These are phyloP conservation scores for Varanus salvator DNA, from an alignment of 2,113 vertebrate species.

Conservation along the genomic window DNA sequence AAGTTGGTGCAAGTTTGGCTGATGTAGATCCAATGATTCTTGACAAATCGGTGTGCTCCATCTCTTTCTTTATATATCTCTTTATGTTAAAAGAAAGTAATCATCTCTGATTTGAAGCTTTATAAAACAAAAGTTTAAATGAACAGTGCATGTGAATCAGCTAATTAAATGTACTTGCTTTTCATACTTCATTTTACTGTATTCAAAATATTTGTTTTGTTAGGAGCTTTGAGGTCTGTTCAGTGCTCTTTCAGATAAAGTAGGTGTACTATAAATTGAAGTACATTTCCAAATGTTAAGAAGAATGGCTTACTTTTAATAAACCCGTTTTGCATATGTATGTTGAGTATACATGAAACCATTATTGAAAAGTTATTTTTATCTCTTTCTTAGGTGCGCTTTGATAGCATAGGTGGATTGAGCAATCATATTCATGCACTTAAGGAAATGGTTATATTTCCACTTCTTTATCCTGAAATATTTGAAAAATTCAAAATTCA, in stretches of 20 bases:
- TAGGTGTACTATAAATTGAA: neutral
- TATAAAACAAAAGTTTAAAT: neutral
- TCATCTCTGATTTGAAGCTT: neutral
- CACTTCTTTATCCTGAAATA: constrained; percentile 95
- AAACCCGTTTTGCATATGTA: neutral
- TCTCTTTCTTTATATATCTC: neutral
- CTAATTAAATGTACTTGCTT: neutral
- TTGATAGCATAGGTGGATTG: constrained; percentile 95
- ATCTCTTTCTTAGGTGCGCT: constrained; percentile 84
- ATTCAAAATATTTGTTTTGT: neutral
- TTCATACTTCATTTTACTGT: neutral
- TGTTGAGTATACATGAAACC: neutral
- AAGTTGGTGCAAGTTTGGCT: constrained; percentile 96
- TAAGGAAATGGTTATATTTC: constrained; percentile 99
- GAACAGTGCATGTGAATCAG: neutral
- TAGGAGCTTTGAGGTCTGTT: neutral
- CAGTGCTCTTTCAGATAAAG: neutral
- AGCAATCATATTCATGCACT: constrained; percentile 95
- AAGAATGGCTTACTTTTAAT: neutral
- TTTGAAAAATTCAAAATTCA: constrained; percentile 99
- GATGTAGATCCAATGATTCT: constrained; percentile 98
- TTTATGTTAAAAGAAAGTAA: neutral
- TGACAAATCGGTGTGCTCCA: constrained; percentile 88
- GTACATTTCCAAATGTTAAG: neutral
- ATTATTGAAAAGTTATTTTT: constrained; percentile 37